phyloP scores from a whole-genome alignment of 2,797 vertebrate genomes.

The Falco concolor region DNA sequence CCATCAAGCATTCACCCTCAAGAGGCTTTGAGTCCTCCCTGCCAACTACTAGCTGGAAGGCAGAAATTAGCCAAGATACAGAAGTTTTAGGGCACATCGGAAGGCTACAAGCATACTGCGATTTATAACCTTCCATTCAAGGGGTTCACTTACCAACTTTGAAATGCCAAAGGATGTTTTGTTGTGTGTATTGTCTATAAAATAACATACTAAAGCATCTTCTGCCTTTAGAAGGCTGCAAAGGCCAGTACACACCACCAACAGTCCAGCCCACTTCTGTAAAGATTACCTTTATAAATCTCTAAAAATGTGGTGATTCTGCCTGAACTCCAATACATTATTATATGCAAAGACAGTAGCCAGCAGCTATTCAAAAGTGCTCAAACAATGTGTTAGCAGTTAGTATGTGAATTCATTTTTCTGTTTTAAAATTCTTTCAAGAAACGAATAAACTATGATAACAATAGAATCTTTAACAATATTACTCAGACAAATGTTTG shows the following conservation, averaged over 20 bases:
- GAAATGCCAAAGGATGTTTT: not conserved
- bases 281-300: not conserved
- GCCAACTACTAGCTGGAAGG: not conserved
- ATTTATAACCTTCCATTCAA: not conserved
- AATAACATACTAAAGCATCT: not conserved
- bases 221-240: not conserved
- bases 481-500: slow-evolving; percentile 15
- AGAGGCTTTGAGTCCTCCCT: not conserved
- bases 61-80: not conserved
- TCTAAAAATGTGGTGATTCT: not conserved
- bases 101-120: not conserved
- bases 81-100: not conserved
- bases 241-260: not conserved
- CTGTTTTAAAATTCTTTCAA: slow-evolving; percentile 19
- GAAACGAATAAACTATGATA: not conserved
- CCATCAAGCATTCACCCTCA: not conserved
- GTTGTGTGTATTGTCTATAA: not conserved
- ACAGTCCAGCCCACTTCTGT: not conserved
- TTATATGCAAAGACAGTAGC: not conserved
- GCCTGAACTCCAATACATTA: not conserved
- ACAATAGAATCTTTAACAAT: not conserved
- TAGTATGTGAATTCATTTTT: not conserved
- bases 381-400: not conserved
- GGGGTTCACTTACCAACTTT: not conserved
- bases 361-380: not conserved